These are phyloP conservation scores for Eremophila alpestris DNA, from an alignment of 2,797 vertebrate species.

Conservation along the genomic window DNA sequence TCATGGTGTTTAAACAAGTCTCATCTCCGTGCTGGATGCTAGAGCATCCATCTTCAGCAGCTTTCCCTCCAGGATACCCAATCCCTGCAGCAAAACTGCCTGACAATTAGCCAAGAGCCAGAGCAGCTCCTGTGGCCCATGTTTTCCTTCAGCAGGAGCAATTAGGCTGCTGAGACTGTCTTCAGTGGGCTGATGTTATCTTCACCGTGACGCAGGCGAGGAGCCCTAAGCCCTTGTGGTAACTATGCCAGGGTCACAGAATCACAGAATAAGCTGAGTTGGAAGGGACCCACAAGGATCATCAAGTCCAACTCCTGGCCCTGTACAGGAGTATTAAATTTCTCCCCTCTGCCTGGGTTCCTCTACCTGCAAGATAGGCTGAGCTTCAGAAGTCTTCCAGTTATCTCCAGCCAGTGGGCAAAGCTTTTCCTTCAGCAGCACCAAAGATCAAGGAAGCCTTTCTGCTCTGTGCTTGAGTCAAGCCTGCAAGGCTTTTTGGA, in stretches of 20 bases:
- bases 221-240: background rate
- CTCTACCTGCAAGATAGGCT: constrained; percentile 2
- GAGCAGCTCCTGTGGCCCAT: background rate
- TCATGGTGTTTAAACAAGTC: background rate
- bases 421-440: constrained; percentile 2
- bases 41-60: background rate
- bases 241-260: constrained; percentile 46
- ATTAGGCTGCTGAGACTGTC: background rate
- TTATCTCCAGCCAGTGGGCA: background rate
- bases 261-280: background rate
- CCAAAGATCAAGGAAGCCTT: background rate
- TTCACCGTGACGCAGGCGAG: background rate
- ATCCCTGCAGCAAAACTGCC: background rate
- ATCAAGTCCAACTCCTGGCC: background rate
- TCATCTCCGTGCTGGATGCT: background rate
- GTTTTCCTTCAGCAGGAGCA: background rate
- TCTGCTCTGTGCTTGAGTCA: background rate
- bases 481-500: background rate
- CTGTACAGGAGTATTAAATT: background rate
- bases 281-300: background rate
- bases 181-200: constrained; percentile 39
- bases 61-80: background rate
- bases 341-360: background rate
- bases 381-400: background rate
- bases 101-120: background rate